Evolutionary conservation across 2,888 invertebrate genomes (phyloP).

Genomic region (Aromia moschata): DNA sequence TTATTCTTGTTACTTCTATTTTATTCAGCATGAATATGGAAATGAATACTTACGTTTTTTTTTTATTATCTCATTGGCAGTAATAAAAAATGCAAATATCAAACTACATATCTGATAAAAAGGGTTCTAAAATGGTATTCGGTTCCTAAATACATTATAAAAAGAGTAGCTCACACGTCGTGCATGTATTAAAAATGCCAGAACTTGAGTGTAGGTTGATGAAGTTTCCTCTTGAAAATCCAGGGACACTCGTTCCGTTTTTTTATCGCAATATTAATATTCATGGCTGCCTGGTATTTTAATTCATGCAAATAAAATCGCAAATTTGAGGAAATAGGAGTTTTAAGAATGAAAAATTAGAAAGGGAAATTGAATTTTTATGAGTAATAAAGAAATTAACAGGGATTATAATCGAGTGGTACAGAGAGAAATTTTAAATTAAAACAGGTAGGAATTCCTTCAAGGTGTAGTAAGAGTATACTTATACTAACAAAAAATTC

Average conservation of each 20-base stretch:
- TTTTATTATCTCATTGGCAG: no score
- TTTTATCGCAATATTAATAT: background rate
- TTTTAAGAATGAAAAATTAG: background rate
- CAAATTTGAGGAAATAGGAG: background rate
- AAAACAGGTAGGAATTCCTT: no score
- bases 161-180: background rate
- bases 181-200: background rate
- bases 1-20: no score
- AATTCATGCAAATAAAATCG: slow-evolving; percentile 1
- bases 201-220: background rate
- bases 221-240: background rate
- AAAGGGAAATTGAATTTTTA: background rate
- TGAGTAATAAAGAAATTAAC: background rate
- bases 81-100: no score
- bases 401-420: background rate
- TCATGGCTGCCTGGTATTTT: background rate
- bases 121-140: slow-evolving; percentile 10
- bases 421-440: background rate
- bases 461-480: no score
- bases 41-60: no score
- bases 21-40: no score
- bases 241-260: background rate
- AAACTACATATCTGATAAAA: no score
- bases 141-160: slow-evolving; percentile 20
- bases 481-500: no score